phyloP scores from a whole-genome alignment of 2,888 invertebrate species.

The Resseliella maxima region DNA sequence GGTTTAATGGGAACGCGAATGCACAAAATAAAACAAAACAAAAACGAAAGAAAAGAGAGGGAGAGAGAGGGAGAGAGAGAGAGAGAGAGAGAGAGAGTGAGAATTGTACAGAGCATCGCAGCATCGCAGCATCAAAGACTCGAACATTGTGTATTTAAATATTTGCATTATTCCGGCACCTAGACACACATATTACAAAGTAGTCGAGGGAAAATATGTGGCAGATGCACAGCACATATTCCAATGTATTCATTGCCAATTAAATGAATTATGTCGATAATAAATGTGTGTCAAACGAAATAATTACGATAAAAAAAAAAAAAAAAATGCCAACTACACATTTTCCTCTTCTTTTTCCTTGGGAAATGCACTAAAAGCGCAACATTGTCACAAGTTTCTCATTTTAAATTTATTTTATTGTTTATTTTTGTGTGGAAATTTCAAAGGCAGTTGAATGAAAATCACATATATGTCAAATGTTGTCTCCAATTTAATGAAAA shows the following conservation, averaged over 20 bases:
- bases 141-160: background rate
- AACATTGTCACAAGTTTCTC: background rate
- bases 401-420: too few relatives aligned
- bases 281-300: constrained; percentile 6
- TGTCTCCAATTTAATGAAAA: too few relatives aligned
- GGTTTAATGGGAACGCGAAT: constrained; percentile 10
- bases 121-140: too few relatives aligned
- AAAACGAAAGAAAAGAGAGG: background rate
- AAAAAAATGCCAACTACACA: too few relatives aligned
- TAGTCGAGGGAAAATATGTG: background rate
- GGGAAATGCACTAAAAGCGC: background rate
- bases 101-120: background rate
- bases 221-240: constrained; percentile 13
- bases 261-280: constrained; percentile 34
- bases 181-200: background rate
- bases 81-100: background rate
- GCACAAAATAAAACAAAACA: background rate
- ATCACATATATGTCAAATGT: too few relatives aligned
- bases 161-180: constrained; percentile 12
- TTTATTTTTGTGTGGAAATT: too few relatives aligned
- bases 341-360: too few relatives aligned
- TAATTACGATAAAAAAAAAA: constrained; percentile 8
- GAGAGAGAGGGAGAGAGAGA: background rate
- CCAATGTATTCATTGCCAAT: background rate
- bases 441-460: too few relatives aligned